These are phyloP conservation scores for Orthosia gracilis DNA, from an alignment of 2,888 invertebrate species.

Conservation along the genomic window DNA sequence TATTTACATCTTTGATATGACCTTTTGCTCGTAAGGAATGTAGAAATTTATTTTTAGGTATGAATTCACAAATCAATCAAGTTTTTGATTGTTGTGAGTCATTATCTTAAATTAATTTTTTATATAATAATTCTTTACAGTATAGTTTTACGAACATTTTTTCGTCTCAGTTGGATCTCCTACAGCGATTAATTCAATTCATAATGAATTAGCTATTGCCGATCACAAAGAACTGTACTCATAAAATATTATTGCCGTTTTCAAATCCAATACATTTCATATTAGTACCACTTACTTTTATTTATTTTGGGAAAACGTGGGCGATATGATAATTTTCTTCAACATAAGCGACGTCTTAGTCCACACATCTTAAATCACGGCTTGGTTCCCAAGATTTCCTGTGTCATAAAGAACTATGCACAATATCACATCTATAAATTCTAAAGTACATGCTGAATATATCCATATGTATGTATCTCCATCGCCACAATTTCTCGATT, in stretches of 20 bases:
- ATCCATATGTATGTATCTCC: constrained; percentile 66
- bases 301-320: constrained; percentile 47
- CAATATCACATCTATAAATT: constrained; percentile 66
- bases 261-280: constrained; percentile 33
- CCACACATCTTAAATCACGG: constrained; percentile 60
- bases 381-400: constrained; percentile 64
- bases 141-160: neutral
- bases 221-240: neutral
- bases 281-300: constrained; percentile 45
- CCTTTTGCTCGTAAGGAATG: constrained; percentile 1
- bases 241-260: constrained; percentile 37
- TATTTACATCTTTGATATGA: constrained; percentile 43
- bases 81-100: constrained; percentile 43
- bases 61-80: constrained; percentile 54
- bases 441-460: constrained; percentile 51
- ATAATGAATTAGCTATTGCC: constrained; percentile 14
- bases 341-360: constrained; percentile 29
- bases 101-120: constrained; percentile 24
- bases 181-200: neutral
- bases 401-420: constrained; percentile 60
- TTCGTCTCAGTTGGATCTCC: neutral
- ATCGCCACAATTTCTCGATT: constrained; percentile 66
- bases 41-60: constrained; percentile 32
- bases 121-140: neutral
- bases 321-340: constrained; percentile 56